Evolutionary conservation across 1,140 invertebrate genomes (phyloP).

Genomic region (Callitettix versicolor): DNA sequence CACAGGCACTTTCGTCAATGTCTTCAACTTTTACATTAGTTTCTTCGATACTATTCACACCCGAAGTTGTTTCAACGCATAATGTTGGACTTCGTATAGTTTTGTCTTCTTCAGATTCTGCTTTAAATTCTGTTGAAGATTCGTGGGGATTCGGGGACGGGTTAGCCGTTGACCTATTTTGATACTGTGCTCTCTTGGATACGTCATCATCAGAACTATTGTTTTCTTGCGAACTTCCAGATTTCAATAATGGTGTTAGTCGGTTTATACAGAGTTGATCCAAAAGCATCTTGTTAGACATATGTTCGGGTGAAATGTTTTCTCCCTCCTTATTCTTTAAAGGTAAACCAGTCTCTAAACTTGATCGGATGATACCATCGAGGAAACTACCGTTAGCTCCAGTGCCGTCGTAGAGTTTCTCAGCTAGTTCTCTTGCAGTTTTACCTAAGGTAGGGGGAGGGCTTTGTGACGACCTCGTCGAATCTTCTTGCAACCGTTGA

Average conservation of each 20-base stretch:
- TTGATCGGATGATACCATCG: conserved; percentile 70
- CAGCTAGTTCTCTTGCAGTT: conserved; percentile 45
- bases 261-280: conserved; percentile 57
- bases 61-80: not conserved
- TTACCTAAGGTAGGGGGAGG: conserved; percentile 35
- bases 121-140: not conserved
- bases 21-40: conserved; percentile 6
- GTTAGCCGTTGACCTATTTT: not conserved
- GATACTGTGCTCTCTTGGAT: not conserved
- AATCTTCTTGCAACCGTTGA: conserved; percentile 61
- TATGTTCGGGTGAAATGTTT: conserved; percentile 31
- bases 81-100: not conserved
- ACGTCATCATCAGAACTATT: conserved; percentile 4
- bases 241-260: conserved; percentile 20
- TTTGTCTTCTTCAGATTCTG: conserved; percentile 1
- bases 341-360: conserved; percentile 49
- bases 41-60: not conserved
- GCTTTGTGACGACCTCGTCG: conserved; percentile 28
- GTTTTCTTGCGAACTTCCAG: not conserved
- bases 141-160: not conserved
- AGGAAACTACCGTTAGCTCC: conserved; percentile 61
- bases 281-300: conserved; percentile 51
- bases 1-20: conserved; percentile 18
- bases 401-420: conserved; percentile 47
- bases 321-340: conserved; percentile 25